Base-by-base conservation (phyloP, 2,797 vertebrate species). In the Hippopotamyrus pictus region DNA sequence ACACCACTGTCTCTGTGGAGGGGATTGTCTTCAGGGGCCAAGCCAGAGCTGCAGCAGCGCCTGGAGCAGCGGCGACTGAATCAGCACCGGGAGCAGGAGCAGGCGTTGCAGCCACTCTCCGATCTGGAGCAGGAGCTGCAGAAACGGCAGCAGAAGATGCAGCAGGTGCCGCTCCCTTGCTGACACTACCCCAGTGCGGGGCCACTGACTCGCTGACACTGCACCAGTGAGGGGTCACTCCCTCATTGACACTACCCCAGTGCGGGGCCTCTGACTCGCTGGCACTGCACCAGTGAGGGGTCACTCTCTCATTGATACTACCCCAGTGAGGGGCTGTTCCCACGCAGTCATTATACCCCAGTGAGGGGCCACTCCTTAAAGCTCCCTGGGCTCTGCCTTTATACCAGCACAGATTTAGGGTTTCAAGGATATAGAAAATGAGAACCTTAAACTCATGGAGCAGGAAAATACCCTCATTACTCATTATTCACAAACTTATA, bases 101-200 rank as follows among this genome's bases (percentile, higher is more conserved):
- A 95, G 93, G 94, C 94, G 3, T 93, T 86, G 25, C 93, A 90
- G 37, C 90, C 92, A 5, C 94, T 94, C 41, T 96, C 95, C 0
- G 95, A 97, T 69, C 94, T 97, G 92, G 96, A 97, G 92, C 95
- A 93, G 62, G 95, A 96, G 94, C 96, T 97, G 44, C 95, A 93
- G 87, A 96, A 97, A 92, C 92, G 92, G 79, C 96, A 97, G 89
- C 95, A 95, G 92, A 96, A 95, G 91, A 91, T 96, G 84, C 91
- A 94, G 48, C 94, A 96, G 95, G 96, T 96, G 82, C 90, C 90
- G 5, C 41, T 19, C 12, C 73, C 84, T 73, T 53, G 54, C 22
- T 76, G 46, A 41, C 11, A 6, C 17, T 54, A 12, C 17, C 33
- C 11, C 22, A 44, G 14, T 46, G n/a, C 3, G 5, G 11, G 1